Percentiles rank a stretch among this genome's conserved stretches.
Conservation (phyloP, 2,888 invertebrate genomes). For the Cyclophora albipunctata region DNA sequence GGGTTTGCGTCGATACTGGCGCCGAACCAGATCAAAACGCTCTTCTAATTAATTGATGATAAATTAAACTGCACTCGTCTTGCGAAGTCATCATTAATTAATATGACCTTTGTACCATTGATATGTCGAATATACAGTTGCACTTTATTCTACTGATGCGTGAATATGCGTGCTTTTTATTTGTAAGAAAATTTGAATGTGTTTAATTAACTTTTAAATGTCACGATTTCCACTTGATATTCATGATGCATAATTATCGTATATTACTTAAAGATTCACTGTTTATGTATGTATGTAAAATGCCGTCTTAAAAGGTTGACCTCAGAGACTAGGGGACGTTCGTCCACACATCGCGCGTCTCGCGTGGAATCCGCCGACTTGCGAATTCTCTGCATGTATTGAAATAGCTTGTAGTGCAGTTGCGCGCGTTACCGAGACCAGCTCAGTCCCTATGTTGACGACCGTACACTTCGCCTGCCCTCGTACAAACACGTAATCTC, state of each 20-base stretch:
- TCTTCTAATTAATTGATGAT: slow-evolving; percentile 20
- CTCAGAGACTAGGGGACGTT: slow-evolving; percentile 29
- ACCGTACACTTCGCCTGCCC: slow-evolving; percentile 46
- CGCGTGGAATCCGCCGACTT: slow-evolving; percentile 52
- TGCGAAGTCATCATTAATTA: slow-evolving; percentile 21
- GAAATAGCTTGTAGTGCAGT: slow-evolving; percentile 64
- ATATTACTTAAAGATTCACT: too few species aligned
- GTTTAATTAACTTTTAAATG: too few species aligned
- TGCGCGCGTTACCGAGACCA: slow-evolving; percentile 39
- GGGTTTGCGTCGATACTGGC: not conserved
- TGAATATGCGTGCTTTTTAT: too few species aligned
- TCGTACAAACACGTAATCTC: slow-evolving; percentile 28
- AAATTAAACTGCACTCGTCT: slow-evolving; percentile 17
- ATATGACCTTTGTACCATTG: slow-evolving; percentile 25
- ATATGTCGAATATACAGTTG: slow-evolving; percentile 2
- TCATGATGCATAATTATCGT: too few species aligned
- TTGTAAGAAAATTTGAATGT: too few species aligned
- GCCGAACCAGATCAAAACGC: slow-evolving; percentile 18
- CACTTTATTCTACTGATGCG: too few species aligned
- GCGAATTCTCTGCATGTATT: slow-evolving; percentile 63
- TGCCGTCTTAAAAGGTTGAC: slow-evolving; percentile 24
- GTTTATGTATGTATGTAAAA: too few species aligned
- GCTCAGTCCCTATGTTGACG: slow-evolving; percentile 51
- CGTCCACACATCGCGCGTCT: slow-evolving; percentile 22
- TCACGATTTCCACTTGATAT: too few species aligned